Percentiles rank a stretch among this genome's conserved stretches.
phyloP scores from a whole-genome alignment of 2,113 vertebrate genomes.

The Pelmatolapia mariae region DNA sequence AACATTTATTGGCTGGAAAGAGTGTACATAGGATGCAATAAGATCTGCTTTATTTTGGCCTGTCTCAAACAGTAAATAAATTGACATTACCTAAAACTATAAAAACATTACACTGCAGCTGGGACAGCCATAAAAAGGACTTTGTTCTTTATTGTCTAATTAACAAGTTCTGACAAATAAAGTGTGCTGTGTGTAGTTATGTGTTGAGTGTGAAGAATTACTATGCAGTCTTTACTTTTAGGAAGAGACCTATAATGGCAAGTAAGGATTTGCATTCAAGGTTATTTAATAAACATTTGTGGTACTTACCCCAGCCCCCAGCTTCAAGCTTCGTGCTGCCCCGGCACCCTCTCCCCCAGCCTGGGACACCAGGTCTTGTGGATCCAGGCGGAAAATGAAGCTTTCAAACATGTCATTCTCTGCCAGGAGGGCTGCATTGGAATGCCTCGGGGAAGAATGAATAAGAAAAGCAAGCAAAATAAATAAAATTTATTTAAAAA shows the following conservation, averaged over 20 bases:
- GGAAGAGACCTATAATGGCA: not conserved
- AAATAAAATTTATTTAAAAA: rapidly evolving
- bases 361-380: not conserved
- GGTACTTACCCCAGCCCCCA: constrained; percentile 9
- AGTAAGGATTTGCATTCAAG: not conserved
- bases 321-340: not conserved
- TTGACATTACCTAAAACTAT: not conserved
- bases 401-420: constrained; percentile 45
- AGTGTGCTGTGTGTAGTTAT: not conserved
- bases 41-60: not conserved
- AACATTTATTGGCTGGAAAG: not conserved
- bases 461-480: not conserved
- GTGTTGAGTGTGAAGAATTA: not conserved
- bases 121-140: rapidly evolving
- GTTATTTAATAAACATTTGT: not conserved
- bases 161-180: not conserved
- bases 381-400: constrained; percentile 29
- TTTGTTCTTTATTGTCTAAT: not conserved
- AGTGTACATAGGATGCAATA: not conserved
- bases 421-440: constrained; percentile 19
- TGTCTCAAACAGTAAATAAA: not conserved
- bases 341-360: not conserved
- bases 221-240: not conserved
- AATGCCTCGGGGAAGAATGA: not conserved
- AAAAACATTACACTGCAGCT: not conserved